Evolutionary conservation across 2,797 vertebrate genomes (phyloP).

Genomic region (Acrocephalus scirpaceus): DNA sequence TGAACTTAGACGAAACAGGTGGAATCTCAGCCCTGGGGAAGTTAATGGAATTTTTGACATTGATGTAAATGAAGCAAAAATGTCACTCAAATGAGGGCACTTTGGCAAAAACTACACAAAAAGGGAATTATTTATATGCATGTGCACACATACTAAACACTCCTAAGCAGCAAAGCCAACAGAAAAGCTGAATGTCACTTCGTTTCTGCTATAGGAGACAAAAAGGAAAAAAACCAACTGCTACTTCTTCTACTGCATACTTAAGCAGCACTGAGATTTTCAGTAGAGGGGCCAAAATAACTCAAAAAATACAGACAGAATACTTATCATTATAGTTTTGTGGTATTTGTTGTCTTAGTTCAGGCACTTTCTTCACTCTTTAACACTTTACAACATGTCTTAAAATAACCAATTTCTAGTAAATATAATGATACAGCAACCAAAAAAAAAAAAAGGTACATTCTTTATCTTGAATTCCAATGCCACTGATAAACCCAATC

Average conservation of each 20-base stretch:
- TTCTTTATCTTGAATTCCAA: neutral
- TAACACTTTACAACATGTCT: neutral
- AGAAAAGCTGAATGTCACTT: neutral
- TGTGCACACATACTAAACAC: neutral
- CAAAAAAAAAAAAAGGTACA: rapidly evolving
- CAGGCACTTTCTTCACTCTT: neutral
- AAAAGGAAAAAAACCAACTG: neutral
- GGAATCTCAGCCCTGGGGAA: neutral
- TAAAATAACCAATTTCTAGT: neutral
- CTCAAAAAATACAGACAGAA: neutral
- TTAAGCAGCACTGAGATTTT: neutral
- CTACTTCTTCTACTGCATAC: neutral
- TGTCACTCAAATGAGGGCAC: conserved; percentile 4
- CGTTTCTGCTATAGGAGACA: neutral
- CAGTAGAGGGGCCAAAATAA: neutral
- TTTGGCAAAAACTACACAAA: neutral
- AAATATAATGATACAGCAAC: neutral
- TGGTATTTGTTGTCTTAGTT: neutral
- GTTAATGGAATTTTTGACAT: conserved; percentile 7
- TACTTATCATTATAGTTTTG: neutral
- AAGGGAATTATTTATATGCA: neutral
- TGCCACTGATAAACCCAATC: neutral
- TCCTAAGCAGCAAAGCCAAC: neutral
- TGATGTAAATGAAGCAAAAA: conserved; percentile 4
- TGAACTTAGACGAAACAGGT: conserved; percentile 12